Evolutionary conservation across 2,888 invertebrate species (phyloP), one percentile per base, ranked within the genome.

Genomic region (Phoronis australis): DNA sequence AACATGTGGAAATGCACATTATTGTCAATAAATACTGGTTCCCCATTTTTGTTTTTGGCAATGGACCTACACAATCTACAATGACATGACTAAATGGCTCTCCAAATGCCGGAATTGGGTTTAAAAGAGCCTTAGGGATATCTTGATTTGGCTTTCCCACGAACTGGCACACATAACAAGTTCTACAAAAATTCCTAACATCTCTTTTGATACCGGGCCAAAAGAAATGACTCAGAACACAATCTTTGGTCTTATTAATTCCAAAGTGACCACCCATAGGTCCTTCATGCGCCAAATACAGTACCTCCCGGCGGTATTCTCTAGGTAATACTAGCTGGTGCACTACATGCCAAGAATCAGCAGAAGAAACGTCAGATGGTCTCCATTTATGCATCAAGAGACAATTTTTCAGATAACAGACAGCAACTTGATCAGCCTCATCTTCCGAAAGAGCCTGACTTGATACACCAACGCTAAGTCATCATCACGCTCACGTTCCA

Each of bases 321-420:
- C 38, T 38, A 3, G 51, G 51, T 4, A 18, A 42, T n/a, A n/a
- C 51, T 21, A 53, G 31, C 42, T 54, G 54, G 31, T 44, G 26
- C 12, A 21, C 12, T 12, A 42, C 35, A n/a, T 22, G 4, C 47
- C 54, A 45, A 6, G 42, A 27, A n/a, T 47, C 47, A 27, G 23
- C 24, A 25, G 44, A 37, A 38, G 50, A 26, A 37, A 23, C 48
- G 31, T 50, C 44, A 15, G 39, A 26, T 23, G 51, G 51, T n/a
- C 51, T 18, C 42, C 52, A 49, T 31, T 56, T 52, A 31, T 50
- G 48, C 54, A 56, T 56, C 4, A 51, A 39, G 6, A 56, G 42
- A 20, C 43, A 51, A 38, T 45, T n/a, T 6, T 35, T 38, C 3
- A 50, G 18, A 44, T 21, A 50, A 40, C 50, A 42, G 9, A 26